Evolutionary conservation across 2,113 vertebrate species (phyloP).

Genomic region (Ictalurus punctatus): DNA sequence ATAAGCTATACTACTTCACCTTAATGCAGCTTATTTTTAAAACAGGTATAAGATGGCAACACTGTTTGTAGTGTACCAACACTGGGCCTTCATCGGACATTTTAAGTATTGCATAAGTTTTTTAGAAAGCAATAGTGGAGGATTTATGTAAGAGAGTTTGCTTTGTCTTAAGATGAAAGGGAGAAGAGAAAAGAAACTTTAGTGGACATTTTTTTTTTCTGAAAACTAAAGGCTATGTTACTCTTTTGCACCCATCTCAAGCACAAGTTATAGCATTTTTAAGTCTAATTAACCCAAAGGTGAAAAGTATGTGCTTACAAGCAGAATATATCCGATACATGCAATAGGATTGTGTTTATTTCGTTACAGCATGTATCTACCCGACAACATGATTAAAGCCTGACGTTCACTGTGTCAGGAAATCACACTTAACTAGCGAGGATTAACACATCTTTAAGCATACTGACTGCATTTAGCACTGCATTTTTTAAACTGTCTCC

Average conservation of each 20-base stretch:
- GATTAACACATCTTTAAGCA: background rate
- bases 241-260: background rate
- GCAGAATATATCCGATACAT: too few species aligned
- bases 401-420: too few species aligned
- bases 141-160: background rate
- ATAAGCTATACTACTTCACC: background rate
- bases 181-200: background rate
- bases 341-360: background rate
- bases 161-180: background rate
- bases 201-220: background rate
- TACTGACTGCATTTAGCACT: background rate
- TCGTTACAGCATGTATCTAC: background rate
- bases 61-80: background rate
- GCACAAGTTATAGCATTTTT: background rate
- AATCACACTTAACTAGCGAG: too few species aligned
- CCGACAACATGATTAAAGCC: background rate
- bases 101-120: background rate
- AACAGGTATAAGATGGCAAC: background rate
- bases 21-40: background rate
- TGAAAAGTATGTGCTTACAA: too few species aligned
- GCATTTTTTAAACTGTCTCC: background rate
- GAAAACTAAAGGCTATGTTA: background rate
- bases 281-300: too few species aligned
- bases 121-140: background rate
- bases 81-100: background rate